Conservation (phyloP, 2,888 invertebrate genomes). For the Griposia aprilina region DNA sequence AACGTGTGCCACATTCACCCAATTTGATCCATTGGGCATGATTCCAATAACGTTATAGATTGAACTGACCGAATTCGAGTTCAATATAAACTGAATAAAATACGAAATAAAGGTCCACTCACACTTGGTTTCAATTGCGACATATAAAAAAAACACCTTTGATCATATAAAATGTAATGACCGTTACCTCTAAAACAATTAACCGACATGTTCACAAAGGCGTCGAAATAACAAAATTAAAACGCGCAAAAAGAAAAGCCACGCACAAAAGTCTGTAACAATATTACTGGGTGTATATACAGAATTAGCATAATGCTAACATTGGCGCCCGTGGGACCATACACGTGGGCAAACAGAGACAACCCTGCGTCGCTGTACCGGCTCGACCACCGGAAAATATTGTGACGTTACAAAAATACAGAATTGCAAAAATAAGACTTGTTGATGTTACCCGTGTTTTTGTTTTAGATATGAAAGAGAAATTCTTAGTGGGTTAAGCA, state of each 20-base stretch:
- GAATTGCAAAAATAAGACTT: constrained; percentile 58
- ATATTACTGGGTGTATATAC: constrained; percentile 80
- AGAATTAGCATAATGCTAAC: constrained; percentile 87
- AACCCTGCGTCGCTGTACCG: constrained; percentile 68
- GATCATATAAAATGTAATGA: constrained; percentile 23
- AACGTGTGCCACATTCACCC: constrained; percentile 61
- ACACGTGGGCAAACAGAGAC: constrained; percentile 85
- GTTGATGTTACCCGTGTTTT: constrained; percentile 64
- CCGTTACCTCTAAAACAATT: constrained; percentile 52
- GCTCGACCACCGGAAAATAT: constrained; percentile 65
- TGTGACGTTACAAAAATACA: constrained; percentile 66
- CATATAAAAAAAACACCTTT: constrained; percentile 20
- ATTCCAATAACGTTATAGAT: constrained; percentile 66
- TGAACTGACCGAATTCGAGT: constrained; percentile 61
- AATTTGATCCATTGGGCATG: constrained; percentile 68
- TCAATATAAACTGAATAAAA: constrained; percentile 56
- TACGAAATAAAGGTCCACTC: constrained; percentile 32
- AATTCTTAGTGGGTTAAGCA: constrained; percentile 55
- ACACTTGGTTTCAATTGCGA: constrained; percentile 7
- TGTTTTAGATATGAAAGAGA: constrained; percentile 62
- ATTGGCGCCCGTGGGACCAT: constrained; percentile 80
- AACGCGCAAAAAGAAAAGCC: constrained; percentile 69
- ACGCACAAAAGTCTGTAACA: constrained; percentile 79
- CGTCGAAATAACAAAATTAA: constrained; percentile 62
- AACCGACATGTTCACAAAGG: constrained; percentile 52